These are phyloP conservation scores for Microcebus lehilahytsara DNA, from an alignment of 2,113 vertebrate genomes.

Conservation along the genomic window DNA sequence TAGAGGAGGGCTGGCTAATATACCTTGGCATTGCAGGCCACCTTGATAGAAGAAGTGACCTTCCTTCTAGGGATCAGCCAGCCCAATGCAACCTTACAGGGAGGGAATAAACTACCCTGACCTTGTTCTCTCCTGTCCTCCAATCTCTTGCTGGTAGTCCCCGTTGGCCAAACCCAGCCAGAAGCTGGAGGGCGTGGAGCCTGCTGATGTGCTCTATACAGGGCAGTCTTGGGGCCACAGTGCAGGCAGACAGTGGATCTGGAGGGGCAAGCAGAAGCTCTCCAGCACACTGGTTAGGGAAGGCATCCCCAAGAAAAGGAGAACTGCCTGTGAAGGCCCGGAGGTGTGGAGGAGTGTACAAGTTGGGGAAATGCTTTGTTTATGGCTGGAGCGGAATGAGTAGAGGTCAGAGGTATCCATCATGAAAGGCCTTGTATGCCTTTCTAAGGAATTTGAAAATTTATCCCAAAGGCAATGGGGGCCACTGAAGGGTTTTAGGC, in stretches of 20 bases:
- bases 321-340: not conserved
- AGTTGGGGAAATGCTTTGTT: not conserved
- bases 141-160: not conserved
- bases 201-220: not conserved
- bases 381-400: not conserved
- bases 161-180: not conserved
- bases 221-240: not conserved
- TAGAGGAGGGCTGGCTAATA: not conserved
- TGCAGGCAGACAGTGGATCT: too few relatives aligned
- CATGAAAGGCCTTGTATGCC: not conserved
- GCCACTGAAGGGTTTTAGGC: not conserved
- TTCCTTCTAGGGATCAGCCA: not conserved
- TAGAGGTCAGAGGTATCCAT: not conserved
- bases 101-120: not conserved
- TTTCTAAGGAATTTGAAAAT: slow-evolving; percentile 23
- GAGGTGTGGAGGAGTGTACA: not conserved
- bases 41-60: not conserved
- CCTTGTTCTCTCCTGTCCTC: not conserved
- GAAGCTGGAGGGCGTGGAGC: not conserved
- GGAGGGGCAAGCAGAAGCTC: not conserved
- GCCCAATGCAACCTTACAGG: not conserved
- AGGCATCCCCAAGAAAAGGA: not conserved
- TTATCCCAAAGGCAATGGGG: not conserved
- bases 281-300: not conserved
- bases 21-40: not conserved